Percentiles rank a stretch among this genome's conserved stretches.
Evolutionary conservation across 2,113 vertebrate species (phyloP).

Genomic region (Ailuropoda melanoleuca): DNA sequence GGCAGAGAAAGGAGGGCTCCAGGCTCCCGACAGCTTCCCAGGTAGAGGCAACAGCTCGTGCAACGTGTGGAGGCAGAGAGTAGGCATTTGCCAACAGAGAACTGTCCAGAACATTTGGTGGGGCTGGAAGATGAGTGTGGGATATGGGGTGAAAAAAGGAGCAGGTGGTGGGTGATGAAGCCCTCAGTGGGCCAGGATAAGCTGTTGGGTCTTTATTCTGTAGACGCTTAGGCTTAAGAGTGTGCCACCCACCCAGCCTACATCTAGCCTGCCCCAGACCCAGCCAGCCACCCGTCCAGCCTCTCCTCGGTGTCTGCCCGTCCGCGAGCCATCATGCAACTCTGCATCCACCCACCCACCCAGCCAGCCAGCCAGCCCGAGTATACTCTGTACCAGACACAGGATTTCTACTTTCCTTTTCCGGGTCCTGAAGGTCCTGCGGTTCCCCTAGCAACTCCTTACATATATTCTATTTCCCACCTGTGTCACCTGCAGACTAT

Average conservation of each 20-base stretch:
- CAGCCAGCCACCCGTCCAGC: neutral
- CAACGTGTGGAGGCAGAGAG: neutral
- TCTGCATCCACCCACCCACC: neutral
- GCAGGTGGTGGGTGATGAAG: neutral
- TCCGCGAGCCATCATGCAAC: neutral
- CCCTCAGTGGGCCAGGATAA: neutral
- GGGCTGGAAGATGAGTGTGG: neutral
- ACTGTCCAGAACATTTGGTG: neutral
- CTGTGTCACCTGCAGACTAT: neutral
- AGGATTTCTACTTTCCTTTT: neutral
- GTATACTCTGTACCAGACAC: neutral
- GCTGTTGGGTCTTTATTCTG: neutral
- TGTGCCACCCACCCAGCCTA: too few relatives aligned
- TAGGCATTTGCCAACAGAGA: fast-evolving
- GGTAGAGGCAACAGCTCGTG: too few relatives aligned
- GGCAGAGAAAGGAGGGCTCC: neutral
- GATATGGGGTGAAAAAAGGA: neutral
- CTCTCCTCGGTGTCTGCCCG: neutral
- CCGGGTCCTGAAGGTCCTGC: neutral
- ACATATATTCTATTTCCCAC: neutral
- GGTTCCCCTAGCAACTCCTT: neutral
- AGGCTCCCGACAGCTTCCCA: neutral
- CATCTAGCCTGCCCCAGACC: too few relatives aligned
- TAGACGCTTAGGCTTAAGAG: neutral
- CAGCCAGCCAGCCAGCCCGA: neutral